Conservation (phyloP, 2,113 vertebrate species). For the Athene noctua region DNA sequence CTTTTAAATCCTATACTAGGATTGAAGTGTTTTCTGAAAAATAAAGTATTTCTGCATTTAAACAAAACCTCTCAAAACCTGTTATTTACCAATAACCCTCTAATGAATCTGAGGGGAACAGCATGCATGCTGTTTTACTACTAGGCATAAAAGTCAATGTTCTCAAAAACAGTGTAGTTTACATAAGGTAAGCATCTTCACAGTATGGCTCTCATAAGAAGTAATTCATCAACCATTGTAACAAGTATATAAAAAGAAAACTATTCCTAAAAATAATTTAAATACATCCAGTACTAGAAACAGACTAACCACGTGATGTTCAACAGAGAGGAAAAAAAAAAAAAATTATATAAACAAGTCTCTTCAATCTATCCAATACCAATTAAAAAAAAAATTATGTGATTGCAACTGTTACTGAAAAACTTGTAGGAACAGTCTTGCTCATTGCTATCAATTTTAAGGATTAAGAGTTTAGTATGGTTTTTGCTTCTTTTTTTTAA, state of each 20-base stretch:
- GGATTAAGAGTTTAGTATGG: neutral
- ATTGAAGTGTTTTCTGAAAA: neutral
- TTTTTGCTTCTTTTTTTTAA: neutral
- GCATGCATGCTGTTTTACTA: neutral
- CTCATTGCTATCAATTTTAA: neutral
- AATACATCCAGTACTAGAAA: neutral
- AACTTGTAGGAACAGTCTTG: neutral
- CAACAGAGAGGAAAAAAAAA: neutral
- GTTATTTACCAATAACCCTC: neutral
- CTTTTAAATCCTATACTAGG: neutral
- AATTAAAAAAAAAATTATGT: neutral
- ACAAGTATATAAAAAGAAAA: neutral
- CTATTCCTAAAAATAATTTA: neutral
- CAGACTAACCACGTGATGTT: neutral
- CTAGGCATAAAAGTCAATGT: neutral
- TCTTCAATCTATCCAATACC: neutral
- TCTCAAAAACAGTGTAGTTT: neutral
- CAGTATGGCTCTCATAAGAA: neutral
- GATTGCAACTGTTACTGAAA: neutral
- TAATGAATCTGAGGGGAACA: neutral
- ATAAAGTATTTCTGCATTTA: neutral
- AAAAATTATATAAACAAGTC: neutral
- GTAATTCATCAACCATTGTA: neutral
- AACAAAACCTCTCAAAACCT: neutral
- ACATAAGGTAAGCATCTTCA: neutral